Evolutionary conservation across 2,888 invertebrate species (phyloP), one percentile per base, ranked within the genome.

Genomic region (Fissipunctia ypsillon): DNA sequence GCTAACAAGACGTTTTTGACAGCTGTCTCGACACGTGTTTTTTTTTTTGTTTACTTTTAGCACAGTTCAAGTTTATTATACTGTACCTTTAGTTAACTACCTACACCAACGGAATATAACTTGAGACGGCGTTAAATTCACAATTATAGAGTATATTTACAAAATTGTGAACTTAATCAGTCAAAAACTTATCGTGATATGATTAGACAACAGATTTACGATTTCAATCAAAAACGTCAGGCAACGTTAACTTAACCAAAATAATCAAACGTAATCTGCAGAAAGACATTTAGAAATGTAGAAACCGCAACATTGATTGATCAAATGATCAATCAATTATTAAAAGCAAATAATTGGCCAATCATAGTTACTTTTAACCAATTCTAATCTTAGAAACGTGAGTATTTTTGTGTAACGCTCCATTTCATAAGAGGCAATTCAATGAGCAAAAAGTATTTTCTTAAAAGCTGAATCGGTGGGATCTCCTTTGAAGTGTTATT

Each of bases 281-380:
- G 38, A 83, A 68, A 63, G n/a, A 50, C 25, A 63, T 63, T 71
- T 28, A 66, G 52, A 74, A 83, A 61, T 71, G 28, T 35, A 63
- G 61, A 69, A 74, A 76, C 68, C 45, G 64, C 52, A 73, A 71
- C 59, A 65, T 76, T 80, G 67, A 73, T 73, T 73, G 67, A 67
- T 77, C 73, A 77, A 73, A 72, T 73, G 67, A 67, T 77, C 73
- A 77, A 82, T 78, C 65, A 73, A 76, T 70, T 81, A 67, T 69
- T 45, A 59, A 81, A 78, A 81, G 65, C 75, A 78, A 85, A 73
- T 75, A 75, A 84, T 84, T 75, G 65, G 48, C 22, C 75, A 78
- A 78, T 78, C 66, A 73, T 60, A 66, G 50, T 68, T 63, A 73
- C 38, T 48, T 59, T 31, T 68, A 71, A n/a, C 65, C 56, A 67